phyloP scores from a whole-genome alignment of 2,888 invertebrate genomes.

The Corythucha ciliata region DNA sequence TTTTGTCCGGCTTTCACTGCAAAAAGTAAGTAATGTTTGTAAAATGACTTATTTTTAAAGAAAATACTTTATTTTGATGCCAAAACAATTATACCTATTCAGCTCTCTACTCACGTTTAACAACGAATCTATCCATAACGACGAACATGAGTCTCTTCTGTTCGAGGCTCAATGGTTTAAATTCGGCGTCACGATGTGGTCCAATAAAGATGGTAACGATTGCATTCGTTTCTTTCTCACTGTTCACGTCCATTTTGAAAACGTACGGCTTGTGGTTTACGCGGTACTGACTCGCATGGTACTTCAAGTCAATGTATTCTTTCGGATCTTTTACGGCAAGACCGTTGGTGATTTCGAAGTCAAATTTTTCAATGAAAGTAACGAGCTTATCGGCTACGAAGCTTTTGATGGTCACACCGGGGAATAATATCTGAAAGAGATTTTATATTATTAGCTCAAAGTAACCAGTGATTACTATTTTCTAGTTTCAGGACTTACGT shows the following conservation, averaged over 20 bases:
- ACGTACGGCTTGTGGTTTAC: slow-evolving; percentile 57
- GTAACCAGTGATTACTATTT: too few species aligned
- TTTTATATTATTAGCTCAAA: too few species aligned
- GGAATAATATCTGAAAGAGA: slow-evolving; percentile 48
- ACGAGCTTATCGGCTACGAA: slow-evolving; percentile 54
- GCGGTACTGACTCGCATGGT: slow-evolving; percentile 49
- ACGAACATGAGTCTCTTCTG: slow-evolving; percentile 50
- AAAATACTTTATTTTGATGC: background rate
- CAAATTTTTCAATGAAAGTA: slow-evolving; percentile 60
- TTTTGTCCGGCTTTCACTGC: slow-evolving; percentile 54
- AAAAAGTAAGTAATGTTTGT: background rate
- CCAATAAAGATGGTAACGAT: slow-evolving; percentile 59
- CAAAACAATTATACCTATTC: background rate
- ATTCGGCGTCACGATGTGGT: slow-evolving; percentile 57
- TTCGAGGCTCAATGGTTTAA: slow-evolving; percentile 42
- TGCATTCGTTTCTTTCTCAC: slow-evolving; percentile 49
- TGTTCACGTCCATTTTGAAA: slow-evolving; percentile 48
- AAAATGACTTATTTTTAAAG: slow-evolving; percentile 2
- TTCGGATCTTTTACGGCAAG: slow-evolving; percentile 40
- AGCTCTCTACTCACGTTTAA: slow-evolving; percentile 41
- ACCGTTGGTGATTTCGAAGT: slow-evolving; percentile 55
- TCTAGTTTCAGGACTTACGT: slow-evolving; percentile 38
- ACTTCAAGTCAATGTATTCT: slow-evolving; percentile 27
- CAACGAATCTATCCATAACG: slow-evolving; percentile 53
- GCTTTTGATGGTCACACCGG: slow-evolving; percentile 54